phyloP scores from a whole-genome alignment of 2,888 invertebrate species.

The Idaea aversata region DNA sequence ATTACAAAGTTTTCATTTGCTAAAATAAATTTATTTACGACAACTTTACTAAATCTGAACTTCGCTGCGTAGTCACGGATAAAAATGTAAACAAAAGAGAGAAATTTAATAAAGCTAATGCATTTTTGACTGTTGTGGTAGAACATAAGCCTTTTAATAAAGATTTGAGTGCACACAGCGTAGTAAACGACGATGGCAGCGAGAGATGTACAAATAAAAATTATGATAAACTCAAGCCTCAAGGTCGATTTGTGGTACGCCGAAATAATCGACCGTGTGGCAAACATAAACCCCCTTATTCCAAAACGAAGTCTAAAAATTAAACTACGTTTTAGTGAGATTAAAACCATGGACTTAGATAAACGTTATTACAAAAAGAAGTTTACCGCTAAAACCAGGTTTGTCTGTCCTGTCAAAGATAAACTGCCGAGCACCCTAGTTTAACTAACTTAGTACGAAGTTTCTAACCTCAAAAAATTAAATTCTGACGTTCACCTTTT shows the following conservation, averaged over 20 bases:
- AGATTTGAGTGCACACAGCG: constrained; percentile 10
- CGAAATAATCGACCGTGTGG: constrained; percentile 27
- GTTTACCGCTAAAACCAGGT: too few species aligned
- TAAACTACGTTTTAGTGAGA: too few species aligned
- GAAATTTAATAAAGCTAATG: neutral
- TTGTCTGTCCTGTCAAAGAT: too few species aligned
- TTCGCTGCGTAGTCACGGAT: neutral
- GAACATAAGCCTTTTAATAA: neutral
- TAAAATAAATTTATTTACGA: neutral
- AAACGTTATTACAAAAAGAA: too few species aligned
- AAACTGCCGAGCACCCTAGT: too few species aligned
- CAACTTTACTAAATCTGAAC: neutral
- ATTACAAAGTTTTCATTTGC: constrained; percentile 7
- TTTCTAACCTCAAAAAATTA: too few species aligned
- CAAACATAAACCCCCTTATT: too few species aligned
- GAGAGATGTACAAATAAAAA: constrained; percentile 24
- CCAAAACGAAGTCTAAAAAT: too few species aligned
- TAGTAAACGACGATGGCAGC: constrained; percentile 6
- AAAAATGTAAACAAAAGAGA: neutral
- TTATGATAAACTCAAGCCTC: constrained; percentile 24
- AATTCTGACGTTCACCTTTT: too few species aligned
- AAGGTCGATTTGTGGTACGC: constrained; percentile 37
- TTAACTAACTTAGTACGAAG: too few species aligned
- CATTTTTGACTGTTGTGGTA: neutral
- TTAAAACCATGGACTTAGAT: too few species aligned